These are phyloP conservation scores for Brachypterus glaber DNA, from an alignment of 2,888 invertebrate species.

Conservation along the genomic window DNA sequence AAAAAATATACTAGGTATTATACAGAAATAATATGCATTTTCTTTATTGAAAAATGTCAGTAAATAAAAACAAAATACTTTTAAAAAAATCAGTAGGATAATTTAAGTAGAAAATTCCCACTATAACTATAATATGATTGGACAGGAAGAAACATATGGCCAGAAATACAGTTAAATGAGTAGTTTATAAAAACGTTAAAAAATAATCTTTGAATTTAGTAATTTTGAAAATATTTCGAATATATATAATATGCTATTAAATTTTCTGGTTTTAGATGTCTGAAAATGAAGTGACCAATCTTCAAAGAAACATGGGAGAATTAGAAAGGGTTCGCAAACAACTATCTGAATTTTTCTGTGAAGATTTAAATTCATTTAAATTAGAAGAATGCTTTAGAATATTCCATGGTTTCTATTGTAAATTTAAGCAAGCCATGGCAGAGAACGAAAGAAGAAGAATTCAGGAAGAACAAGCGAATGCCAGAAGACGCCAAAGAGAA, in stretches of 20 bases:
- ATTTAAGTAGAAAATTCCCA: no score
- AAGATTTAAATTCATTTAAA: slow-evolving; percentile 80
- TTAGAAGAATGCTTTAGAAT: slow-evolving; percentile 90
- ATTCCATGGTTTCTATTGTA: slow-evolving; percentile 78
- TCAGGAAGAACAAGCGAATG: slow-evolving; percentile 79
- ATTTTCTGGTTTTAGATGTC: slow-evolving; percentile 52
- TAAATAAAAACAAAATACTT: neutral
- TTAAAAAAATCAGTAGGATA: no score
- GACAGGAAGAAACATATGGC: no score
- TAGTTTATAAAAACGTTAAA: no score
- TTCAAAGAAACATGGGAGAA: slow-evolving; percentile 72
- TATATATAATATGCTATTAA: no score
- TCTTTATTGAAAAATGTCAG: no score
- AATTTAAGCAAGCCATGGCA: slow-evolving; percentile 71
- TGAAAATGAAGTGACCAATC: slow-evolving; percentile 64
- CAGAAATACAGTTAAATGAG: no score
- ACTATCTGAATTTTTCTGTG: slow-evolving; percentile 89
- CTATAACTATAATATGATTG: no score
- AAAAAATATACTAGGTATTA: no score
- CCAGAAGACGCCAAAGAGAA: slow-evolving; percentile 64
- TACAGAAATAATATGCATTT: no score
- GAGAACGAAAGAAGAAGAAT: slow-evolving; percentile 77
- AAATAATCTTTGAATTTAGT: no score
- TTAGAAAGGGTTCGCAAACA: slow-evolving; percentile 71
- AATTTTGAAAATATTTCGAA: no score